A percentile compares a stretch with the other conserved stretches of the same genome.
These are phyloP conservation scores for Gnatocerus cornutus DNA, from an alignment of 2,888 invertebrate species.

Conservation along the genomic window DNA sequence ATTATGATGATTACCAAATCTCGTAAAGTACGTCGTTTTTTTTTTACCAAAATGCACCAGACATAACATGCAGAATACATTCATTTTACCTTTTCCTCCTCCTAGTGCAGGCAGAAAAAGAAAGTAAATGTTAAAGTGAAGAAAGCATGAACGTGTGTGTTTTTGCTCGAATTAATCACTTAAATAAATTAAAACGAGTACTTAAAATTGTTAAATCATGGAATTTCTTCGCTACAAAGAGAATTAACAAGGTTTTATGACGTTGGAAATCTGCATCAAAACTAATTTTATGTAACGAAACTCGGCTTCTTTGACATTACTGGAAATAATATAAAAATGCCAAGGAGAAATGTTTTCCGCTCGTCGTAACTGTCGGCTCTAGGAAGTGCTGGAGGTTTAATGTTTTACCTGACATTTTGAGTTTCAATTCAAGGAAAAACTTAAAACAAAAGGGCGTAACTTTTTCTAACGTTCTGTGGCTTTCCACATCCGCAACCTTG, in stretches of 20 bases:
- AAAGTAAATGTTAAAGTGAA: conserved; percentile 42
- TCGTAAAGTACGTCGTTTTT: too few relatives aligned
- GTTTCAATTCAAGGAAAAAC: too few relatives aligned
- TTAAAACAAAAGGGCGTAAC: too few relatives aligned
- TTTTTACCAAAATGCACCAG: not conserved
- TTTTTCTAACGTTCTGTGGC: too few relatives aligned
- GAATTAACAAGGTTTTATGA: too few relatives aligned
- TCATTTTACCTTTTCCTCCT: conserved; percentile 42
- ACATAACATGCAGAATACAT: conserved; percentile 26
- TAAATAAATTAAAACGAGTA: conserved; percentile 5
- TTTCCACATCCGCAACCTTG: too few relatives aligned
- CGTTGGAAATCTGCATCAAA: not conserved
- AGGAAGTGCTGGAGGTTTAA: not conserved
- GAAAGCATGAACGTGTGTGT: conserved; percentile 37
- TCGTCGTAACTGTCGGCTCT: not conserved
- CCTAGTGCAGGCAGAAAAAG: conserved; percentile 38
- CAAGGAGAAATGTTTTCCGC: conserved; percentile 15
- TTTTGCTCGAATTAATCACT: conserved; percentile 2
- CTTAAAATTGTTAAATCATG: not conserved
- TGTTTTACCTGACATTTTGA: not conserved
- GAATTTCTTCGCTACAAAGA: too few relatives aligned
- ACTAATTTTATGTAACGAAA: not conserved
- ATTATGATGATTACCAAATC: too few relatives aligned
- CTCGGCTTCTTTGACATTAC: conserved; percentile 8
- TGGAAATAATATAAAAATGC: conserved; percentile 6